Base-by-base conservation (phyloP, 2,888 invertebrate genomes). In the Patella depressa region DNA sequence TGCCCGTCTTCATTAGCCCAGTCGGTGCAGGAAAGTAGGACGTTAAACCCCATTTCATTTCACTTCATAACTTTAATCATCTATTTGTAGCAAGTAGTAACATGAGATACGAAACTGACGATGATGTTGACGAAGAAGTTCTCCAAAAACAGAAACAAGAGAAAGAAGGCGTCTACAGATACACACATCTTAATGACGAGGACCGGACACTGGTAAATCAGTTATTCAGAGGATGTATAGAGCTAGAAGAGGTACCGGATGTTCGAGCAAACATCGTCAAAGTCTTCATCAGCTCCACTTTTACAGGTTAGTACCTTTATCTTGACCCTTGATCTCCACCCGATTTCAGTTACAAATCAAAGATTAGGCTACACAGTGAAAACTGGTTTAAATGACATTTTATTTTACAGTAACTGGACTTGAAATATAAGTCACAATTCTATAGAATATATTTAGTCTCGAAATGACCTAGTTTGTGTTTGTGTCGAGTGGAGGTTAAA, bases 281-380 rank as follows among this genome's bases (percentile, higher is more conserved):
- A 86, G 98, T 98, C 86, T 98, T 98, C 91, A 98, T 98, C 83
- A 98, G 98, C 89, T 98, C 98, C 2, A 98, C 98, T 0, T 98
- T 98, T 89, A 98, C 98, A 89, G 98, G 98, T 97, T 92, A 91
- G 82, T 72, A 5, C 69, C 17, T 9, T 45, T 45, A 0, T 45
- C 7, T 45, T 9, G 45, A 45, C 45, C 9, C 45, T 45, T 45
- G 45, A 9, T 9, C 9, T 45, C 45, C 45, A 45, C 9, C 45
- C 9, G 9, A 45, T 45, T 45, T 45, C 7, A 45, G 45, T 45
- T 45, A 45, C 45, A 7, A 45, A 45, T 9, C 45, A 45, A 45
- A 45, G 45, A 45, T 45, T 45, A 29, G 3, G 3, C 24, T 29
- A 45, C 45, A 45, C 45, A 45, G 45, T 45, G 45, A 45, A 45